Evolutionary conservation across 2,888 invertebrate genomes (phyloP), one percentile per base, ranked within the genome.

Genomic region (Drosophila melanosoma): DNA sequence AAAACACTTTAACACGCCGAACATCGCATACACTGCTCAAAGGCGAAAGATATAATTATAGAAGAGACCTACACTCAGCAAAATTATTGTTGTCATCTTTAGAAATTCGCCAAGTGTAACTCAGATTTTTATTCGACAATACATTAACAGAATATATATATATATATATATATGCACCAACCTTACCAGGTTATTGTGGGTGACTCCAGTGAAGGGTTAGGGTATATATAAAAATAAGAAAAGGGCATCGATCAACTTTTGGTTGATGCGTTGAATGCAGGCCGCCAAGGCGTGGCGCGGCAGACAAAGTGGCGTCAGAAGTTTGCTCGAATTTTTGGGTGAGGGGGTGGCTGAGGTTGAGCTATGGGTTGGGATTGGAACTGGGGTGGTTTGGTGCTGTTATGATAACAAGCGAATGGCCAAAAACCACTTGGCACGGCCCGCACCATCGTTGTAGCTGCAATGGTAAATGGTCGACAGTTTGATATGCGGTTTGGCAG

Each of bases 231-330:
- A 35, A 35, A 20, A 15, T 33, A 53, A 79, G 45, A 81, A 88
- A 83, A 75, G 75, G 81, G 89, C 81, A 85, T 86, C 82, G 83
- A 83, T 76, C 81, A 83, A 81, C 88, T 88, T 86, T 69, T 74
- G 82, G 75, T 87, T 79, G 59, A 64, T 66, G 64, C 54, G 23
- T 45, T 23, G 81, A 88, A 90, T 80, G 87, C 78, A 83, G 74
- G 90, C 84, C 90, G 84, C 81, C 86, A 71, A 90, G 84, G 85
- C 85, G 90, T 86, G 85, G 90, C 84, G 81, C 67, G 90, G 81
- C 89, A 86, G 85, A 86, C 85, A 86, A 71, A 83, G 89, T 90
- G 85, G 85, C 85, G 85, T 86, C 85, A 89, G 71, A 86, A 72
- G 90, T 90, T 90, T 69, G 66, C 35, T 58, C 56, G 69, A 60